Conservation (phyloP, 1,140 invertebrate species). For the Cotesia chilonis region DNA sequence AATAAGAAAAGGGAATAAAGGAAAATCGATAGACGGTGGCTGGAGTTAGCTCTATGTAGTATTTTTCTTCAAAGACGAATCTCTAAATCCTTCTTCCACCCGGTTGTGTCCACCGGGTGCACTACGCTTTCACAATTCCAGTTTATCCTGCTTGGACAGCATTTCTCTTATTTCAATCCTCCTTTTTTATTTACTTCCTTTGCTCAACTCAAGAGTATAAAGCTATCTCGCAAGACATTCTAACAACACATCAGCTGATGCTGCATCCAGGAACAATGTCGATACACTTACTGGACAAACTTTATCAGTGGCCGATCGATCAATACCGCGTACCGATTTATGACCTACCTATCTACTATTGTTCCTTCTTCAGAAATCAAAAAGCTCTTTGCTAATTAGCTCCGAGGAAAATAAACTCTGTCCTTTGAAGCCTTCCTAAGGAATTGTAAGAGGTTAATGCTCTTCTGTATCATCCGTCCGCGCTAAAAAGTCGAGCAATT, state of each 20-base stretch:
- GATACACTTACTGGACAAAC: too few relatives aligned
- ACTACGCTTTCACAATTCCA: constrained; percentile 29
- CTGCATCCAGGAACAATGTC: too few relatives aligned
- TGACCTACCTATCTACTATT: neutral
- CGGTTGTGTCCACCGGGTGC: neutral
- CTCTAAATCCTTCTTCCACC: constrained; percentile 50
- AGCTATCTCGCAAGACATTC: neutral
- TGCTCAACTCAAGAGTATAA: neutral
- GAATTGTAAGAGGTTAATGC: constrained; percentile 13
- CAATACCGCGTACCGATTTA: too few relatives aligned
- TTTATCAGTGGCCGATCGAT: too few relatives aligned
- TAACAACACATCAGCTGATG: neutral
- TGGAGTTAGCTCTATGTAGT: constrained; percentile 47
- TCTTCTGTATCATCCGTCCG: constrained; percentile 41
- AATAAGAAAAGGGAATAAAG: constrained; percentile 34
- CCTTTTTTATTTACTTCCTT: neutral
- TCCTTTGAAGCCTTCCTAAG: too few relatives aligned
- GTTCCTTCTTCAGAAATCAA: neutral
- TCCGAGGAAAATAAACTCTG: too few relatives aligned
- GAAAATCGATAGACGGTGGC: constrained; percentile 29
- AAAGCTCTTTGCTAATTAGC: too few relatives aligned
- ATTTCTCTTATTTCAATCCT: constrained; percentile 39
- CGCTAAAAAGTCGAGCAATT: constrained; percentile 60
- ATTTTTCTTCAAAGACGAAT: constrained; percentile 58
- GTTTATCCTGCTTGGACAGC: constrained; percentile 47